Conservation (phyloP, 2,113 vertebrate species). For the Serilophus lunatus region DNA sequence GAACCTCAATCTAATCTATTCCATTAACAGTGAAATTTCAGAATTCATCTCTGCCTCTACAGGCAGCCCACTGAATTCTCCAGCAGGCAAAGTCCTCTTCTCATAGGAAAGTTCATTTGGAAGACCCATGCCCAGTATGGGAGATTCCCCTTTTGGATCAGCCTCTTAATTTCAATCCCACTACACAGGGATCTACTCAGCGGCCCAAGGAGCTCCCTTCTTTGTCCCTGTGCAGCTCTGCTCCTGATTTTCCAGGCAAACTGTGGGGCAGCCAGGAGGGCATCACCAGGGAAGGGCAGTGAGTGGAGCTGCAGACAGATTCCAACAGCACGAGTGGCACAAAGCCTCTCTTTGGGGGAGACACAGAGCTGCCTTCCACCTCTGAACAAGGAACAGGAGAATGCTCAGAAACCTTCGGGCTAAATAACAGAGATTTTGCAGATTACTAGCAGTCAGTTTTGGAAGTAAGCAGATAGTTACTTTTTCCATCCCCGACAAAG, state of each 20-base stretch:
- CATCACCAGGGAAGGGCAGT: accelerated
- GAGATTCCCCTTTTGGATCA: neutral
- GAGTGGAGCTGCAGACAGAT: neutral
- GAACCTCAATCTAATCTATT: neutral
- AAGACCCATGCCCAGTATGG: accelerated
- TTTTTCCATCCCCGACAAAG: neutral
- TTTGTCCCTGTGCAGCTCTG: neutral
- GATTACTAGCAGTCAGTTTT: neutral
- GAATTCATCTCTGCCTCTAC: neutral
- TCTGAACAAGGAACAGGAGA: neutral
- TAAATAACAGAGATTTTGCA: neutral
- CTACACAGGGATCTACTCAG: neutral
- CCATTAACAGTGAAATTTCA: neutral
- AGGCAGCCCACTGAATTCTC: neutral
- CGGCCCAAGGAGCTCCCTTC: neutral
- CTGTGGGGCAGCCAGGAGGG: neutral
- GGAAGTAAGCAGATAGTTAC: neutral
- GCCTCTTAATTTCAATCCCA: neutral
- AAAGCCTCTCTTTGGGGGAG: neutral
- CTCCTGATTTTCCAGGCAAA: neutral
- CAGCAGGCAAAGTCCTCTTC: neutral
- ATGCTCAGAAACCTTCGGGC: neutral
- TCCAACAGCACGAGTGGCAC: neutral
- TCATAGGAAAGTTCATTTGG: neutral
- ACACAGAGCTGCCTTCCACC: neutral